phyloP scores from a whole-genome alignment of 1,140 invertebrate species.

The Lycorma delicatula region DNA sequence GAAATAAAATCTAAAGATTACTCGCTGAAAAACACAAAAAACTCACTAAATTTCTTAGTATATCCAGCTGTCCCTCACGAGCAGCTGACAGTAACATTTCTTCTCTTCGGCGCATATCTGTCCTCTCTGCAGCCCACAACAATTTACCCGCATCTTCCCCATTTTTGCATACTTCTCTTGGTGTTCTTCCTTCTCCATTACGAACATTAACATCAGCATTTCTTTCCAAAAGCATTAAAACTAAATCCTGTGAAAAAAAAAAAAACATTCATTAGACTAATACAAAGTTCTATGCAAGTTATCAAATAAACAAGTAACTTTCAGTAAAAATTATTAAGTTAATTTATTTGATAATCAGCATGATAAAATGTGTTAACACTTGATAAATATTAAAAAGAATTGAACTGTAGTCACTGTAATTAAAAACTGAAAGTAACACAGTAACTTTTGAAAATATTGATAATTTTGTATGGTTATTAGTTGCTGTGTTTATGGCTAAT shows the following conservation, averaged over 20 bases:
- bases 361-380: too few relatives aligned
- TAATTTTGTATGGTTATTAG: too few relatives aligned
- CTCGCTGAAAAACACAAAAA: too few relatives aligned
- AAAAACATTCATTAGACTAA: not conserved
- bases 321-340: not conserved
- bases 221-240: slow-evolving; percentile 50
- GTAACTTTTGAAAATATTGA: too few relatives aligned
- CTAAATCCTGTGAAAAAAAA: slow-evolving; percentile 46
- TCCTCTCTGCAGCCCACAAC: slow-evolving; percentile 49
- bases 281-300: too few relatives aligned
- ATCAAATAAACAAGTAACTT: not conserved
- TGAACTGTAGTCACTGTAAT: too few relatives aligned
- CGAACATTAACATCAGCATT: slow-evolving; percentile 61
- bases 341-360: too few relatives aligned
- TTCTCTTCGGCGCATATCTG: slow-evolving; percentile 45
- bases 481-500: too few relatives aligned
- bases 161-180: slow-evolving; percentile 46
- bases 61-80: slow-evolving; percentile 45
- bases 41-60: slow-evolving; percentile 46
- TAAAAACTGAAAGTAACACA: too few relatives aligned
- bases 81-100: slow-evolving; percentile 49
- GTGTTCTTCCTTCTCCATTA: slow-evolving; percentile 48
- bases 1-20: too few relatives aligned
- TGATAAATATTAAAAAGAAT: too few relatives aligned
- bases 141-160: slow-evolving; percentile 45